These are phyloP conservation scores for Idaea dimidiata DNA, from an alignment of 2,888 invertebrate genomes.

Conservation along the genomic window DNA sequence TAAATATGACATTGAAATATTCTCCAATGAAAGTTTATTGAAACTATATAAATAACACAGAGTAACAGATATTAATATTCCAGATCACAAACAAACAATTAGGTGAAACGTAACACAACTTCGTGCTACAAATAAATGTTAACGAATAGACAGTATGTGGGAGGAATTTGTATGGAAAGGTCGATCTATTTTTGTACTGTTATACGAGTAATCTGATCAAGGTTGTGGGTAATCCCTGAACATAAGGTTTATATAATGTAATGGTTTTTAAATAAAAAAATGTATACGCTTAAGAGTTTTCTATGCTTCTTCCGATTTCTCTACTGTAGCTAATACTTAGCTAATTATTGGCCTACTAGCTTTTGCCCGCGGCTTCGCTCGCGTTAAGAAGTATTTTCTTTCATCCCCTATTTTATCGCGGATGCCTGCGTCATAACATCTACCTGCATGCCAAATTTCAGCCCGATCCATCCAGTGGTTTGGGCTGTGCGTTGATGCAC, in stretches of 20 bases:
- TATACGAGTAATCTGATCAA: background rate
- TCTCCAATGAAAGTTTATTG: background rate
- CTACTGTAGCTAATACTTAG: no score
- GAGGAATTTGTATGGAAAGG: background rate
- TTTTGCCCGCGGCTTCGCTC: no score
- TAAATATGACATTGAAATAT: background rate
- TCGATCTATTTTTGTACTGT: background rate
- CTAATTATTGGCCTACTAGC: no score
- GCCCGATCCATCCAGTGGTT: no score
- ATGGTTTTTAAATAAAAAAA: background rate
- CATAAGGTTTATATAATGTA: background rate
- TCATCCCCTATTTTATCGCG: no score
- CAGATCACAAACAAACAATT: constrained; percentile 1
- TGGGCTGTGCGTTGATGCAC: no score
- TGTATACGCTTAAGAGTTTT: background rate
- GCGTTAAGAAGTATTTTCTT: no score
- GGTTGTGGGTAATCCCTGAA: background rate
- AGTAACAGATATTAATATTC: background rate
- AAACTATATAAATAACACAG: background rate
- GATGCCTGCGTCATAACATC: no score
- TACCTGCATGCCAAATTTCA: no score
- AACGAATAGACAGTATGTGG: background rate
- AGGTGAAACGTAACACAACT: background rate
- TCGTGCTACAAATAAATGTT: background rate
- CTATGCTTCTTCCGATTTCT: no score